phyloP scores from a whole-genome alignment of 2,113 vertebrate genomes.

The Fulmarus glacialis region DNA sequence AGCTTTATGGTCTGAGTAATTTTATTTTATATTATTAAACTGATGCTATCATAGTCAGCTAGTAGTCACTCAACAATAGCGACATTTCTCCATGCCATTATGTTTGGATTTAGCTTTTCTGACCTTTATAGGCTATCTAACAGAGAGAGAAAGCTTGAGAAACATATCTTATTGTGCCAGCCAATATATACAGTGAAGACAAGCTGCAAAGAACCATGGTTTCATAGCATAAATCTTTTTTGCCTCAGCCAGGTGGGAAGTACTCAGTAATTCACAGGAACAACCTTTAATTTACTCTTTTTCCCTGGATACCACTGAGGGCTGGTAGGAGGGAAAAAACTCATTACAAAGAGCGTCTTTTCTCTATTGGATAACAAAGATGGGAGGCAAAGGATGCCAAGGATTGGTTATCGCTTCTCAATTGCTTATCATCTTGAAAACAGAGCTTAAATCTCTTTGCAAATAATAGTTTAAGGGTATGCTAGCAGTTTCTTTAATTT shows the following conservation, averaged over 20 bases:
- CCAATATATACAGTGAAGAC: constrained; percentile 16
- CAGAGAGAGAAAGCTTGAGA: constrained; percentile 28
- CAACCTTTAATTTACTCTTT: constrained; percentile 67
- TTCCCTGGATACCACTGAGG: constrained; percentile 42
- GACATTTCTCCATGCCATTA: constrained; percentile 14
- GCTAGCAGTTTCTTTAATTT: background rate
- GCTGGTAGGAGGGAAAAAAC: constrained; percentile 34
- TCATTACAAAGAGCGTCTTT: constrained; percentile 36
- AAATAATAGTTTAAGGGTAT: background rate
- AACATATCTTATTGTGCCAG: constrained; percentile 48
- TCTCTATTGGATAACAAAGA: constrained; percentile 3
- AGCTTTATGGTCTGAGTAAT: background rate
- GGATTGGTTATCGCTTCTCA: background rate
- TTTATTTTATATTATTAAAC: constrained; percentile 44
- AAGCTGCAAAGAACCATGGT: constrained; percentile 33
- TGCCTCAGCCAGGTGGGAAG: constrained; percentile 47
- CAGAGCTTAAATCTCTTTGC: background rate
- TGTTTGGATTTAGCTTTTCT: constrained; percentile 65
- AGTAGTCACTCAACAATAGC: constrained; percentile 35
- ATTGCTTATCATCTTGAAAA: constrained; percentile 2
- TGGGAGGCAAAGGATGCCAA: background rate
- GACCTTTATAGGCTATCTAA: constrained; percentile 63
- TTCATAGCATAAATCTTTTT: constrained; percentile 68
- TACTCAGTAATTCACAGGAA: constrained; percentile 66
- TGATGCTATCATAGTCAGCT: constrained; percentile 32